phyloP scores from a whole-genome alignment of 2,888 invertebrate genomes.

The Harmothoe impar region DNA sequence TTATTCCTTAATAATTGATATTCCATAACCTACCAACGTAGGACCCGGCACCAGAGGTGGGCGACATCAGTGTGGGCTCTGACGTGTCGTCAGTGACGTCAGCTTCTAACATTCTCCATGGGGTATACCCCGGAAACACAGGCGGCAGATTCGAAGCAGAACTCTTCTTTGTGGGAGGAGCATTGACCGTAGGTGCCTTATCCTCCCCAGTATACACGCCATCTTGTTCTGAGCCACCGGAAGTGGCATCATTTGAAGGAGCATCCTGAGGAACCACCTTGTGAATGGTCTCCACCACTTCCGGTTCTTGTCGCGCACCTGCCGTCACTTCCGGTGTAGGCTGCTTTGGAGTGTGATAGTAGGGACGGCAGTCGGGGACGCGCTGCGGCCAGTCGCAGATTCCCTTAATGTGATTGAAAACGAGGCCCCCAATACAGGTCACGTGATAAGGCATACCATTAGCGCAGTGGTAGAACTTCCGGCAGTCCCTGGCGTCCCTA shows the following conservation, averaged over 20 bases:
- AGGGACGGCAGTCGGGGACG: constrained; percentile 43
- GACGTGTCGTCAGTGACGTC: neutral
- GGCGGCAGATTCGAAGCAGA: neutral
- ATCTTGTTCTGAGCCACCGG: neutral
- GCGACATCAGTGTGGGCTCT: neutral
- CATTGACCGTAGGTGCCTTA: too few species aligned
- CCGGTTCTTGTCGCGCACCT: neutral
- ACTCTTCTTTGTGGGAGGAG: neutral
- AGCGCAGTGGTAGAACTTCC: constrained; percentile 63
- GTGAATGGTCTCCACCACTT: constrained; percentile 22
- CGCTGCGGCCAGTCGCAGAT: constrained; percentile 64
- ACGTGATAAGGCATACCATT: constrained; percentile 60
- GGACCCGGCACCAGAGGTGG: neutral
- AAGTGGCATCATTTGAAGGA: neutral
- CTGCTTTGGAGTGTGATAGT: neutral
- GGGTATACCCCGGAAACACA: constrained; percentile 4
- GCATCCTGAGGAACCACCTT: neutral
- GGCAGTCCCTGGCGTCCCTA: constrained; percentile 45
- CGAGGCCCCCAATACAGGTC: constrained; percentile 60
- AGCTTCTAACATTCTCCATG: neutral
- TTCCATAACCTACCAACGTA: neutral
- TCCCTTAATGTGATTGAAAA: constrained; percentile 59
- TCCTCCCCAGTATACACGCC: neutral
- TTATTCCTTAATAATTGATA: too few species aligned
- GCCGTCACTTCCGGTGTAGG: neutral